These are phyloP conservation scores for Urocynchramus pylzowi DNA, from an alignment of 2,113 vertebrate genomes.

Conservation along the genomic window DNA sequence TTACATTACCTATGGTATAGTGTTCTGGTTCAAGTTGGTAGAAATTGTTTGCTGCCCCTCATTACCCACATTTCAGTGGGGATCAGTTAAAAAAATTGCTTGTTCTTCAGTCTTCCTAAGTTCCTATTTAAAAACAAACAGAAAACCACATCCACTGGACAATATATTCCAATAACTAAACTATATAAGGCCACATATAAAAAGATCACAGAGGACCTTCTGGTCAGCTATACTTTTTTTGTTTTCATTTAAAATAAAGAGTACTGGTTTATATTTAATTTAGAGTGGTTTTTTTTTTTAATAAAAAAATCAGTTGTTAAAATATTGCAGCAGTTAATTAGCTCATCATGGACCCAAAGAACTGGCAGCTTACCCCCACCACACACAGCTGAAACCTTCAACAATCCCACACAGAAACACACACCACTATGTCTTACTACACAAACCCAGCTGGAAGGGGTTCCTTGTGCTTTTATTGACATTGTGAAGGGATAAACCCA, in stretches of 20 bases:
- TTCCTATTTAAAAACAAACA: neutral
- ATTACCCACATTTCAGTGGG: neutral
- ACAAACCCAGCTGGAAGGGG: neutral
- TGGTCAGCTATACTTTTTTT: neutral
- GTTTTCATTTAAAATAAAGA: neutral
- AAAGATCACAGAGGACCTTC: neutral
- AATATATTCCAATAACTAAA: neutral
- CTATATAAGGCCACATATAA: neutral
- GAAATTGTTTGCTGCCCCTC: neutral
- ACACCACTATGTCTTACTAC: no score
- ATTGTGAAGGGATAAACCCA: neutral
- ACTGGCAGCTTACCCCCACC: neutral
- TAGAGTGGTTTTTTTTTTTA: neutral
- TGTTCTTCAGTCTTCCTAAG: neutral
- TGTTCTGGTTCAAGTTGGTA: neutral
- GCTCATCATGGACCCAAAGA: neutral
- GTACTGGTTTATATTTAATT: neutral
- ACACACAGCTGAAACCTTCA: neutral
- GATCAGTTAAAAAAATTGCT: neutral
- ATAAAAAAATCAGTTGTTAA: neutral
- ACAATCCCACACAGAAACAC: neutral
- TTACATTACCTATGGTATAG: neutral
- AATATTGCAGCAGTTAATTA: neutral
- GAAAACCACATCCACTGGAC: neutral
- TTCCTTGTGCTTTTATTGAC: neutral